These are phyloP conservation scores for Tetrao urogallus DNA, from an alignment of 2,113 vertebrate genomes.

Conservation along the genomic window DNA sequence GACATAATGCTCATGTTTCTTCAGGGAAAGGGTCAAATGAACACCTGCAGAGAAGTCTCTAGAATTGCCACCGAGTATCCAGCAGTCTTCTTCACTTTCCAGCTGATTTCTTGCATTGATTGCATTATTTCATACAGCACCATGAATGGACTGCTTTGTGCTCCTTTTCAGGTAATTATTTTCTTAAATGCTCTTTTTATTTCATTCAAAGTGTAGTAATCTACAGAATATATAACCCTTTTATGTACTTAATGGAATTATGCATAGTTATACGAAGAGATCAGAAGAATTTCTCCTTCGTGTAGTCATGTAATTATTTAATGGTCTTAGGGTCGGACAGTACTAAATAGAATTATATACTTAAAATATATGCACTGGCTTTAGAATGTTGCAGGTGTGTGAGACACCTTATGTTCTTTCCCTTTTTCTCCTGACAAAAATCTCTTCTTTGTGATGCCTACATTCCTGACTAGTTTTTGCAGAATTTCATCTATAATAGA, in stretches of 20 bases:
- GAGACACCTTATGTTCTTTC: neutral
- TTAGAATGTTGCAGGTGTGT: neutral
- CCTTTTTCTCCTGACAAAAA: neutral
- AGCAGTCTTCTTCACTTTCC: slow-evolving; percentile 14
- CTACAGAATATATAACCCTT: neutral
- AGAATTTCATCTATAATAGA: neutral
- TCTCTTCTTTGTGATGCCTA: neutral
- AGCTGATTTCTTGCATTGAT: slow-evolving; percentile 34
- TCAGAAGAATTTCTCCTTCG: neutral
- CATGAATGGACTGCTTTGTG: neutral
- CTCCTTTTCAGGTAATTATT: neutral
- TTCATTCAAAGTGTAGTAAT: neutral
- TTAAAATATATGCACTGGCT: neutral
- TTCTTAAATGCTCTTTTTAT: neutral
- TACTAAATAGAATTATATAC: neutral
- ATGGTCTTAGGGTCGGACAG: neutral
- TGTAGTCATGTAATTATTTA: neutral
- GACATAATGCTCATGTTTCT: neutral
- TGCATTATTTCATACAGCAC: slow-evolving; percentile 4
- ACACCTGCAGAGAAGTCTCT: neutral
- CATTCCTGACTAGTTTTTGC: accelerated
- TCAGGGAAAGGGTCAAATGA: neutral
- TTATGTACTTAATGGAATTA: neutral
- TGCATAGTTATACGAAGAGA: neutral
- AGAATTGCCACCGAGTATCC: slow-evolving; percentile 16